Evolutionary conservation across 2,113 vertebrate genomes (phyloP).

Genomic region (Ancistrus triradiatus): DNA sequence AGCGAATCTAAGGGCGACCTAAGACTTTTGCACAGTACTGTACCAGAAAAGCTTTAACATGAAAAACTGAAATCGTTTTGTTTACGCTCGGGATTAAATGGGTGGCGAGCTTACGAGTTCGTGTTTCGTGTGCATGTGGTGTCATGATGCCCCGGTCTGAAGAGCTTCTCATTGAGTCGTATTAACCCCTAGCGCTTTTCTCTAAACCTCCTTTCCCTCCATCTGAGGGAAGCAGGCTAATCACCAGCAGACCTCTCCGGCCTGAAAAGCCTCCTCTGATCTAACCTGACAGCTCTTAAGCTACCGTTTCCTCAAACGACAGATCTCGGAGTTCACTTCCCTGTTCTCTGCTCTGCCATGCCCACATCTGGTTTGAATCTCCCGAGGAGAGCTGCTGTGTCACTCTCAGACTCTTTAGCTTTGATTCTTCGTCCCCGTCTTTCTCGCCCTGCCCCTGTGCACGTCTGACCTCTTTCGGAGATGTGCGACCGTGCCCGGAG

Average conservation of each 20-base stretch:
- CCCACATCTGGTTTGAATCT: conserved; percentile 80
- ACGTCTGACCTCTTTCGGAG: conserved; percentile 28
- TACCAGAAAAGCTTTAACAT: no score
- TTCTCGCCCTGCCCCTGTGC: conserved; percentile 50
- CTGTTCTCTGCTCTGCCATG: background rate
- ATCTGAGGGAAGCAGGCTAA: conserved; percentile 41
- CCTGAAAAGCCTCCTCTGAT: conserved; percentile 67
- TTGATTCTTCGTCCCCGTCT: conserved; percentile 50
- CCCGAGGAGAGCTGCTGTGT: conserved; percentile 69
- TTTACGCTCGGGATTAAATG: no score
- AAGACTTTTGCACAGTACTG: no score
- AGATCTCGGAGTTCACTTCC: conserved; percentile 69
- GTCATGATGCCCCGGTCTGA: conserved; percentile 28
- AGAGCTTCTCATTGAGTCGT: conserved; percentile 57
- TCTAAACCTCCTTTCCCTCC: conserved; percentile 37
- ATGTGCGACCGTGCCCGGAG: conserved; percentile 12
- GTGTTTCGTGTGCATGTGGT: conserved; percentile 11
- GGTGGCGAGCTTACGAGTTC: no score
- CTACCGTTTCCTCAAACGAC: conserved; percentile 79
- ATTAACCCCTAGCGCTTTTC: conserved; percentile 56
- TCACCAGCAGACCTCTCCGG: conserved; percentile 7
- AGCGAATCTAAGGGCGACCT: no score
- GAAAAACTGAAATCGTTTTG: no score
- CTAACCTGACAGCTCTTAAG: conserved; percentile 78
- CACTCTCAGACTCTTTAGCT: conserved; percentile 61